Evolutionary conservation across 2,888 invertebrate species (phyloP).

Genomic region (Melikaiella ostensackeni): DNA sequence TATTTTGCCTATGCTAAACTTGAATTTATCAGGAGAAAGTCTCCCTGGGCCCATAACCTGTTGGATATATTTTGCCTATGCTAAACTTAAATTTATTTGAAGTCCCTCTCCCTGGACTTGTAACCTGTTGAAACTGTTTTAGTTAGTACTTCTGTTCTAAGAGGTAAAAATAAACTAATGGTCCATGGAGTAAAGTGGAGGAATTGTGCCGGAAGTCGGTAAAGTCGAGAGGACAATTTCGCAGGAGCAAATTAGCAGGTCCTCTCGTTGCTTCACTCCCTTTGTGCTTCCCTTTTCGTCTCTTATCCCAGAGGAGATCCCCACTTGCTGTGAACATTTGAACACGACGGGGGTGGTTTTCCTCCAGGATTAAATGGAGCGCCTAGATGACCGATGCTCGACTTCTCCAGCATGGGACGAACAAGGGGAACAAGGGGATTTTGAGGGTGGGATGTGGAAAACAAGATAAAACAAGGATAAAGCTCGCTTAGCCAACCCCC

Average conservation of each 20-base stretch:
- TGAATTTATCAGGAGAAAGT: too few species aligned
- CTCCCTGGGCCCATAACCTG: too few species aligned
- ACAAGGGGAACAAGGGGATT: slow-evolving; percentile 50
- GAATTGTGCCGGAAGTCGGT: slow-evolving; percentile 59
- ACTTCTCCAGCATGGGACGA: slow-evolving; percentile 56
- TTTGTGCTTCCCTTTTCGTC: slow-evolving; percentile 45
- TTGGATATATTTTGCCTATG: background rate
- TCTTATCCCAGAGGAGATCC: slow-evolving; percentile 72
- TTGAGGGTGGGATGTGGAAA: slow-evolving; percentile 62
- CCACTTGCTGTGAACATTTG: slow-evolving; percentile 64
- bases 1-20: too few species aligned
- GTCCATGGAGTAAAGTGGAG: background rate
- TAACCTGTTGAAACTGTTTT: background rate
- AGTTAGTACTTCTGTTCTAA: too few species aligned
- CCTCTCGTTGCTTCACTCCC: slow-evolving; percentile 58
- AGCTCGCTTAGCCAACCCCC: slow-evolving; percentile 59
- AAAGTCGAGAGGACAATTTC: slow-evolving; percentile 65
- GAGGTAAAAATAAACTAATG: background rate
- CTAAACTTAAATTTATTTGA: background rate
- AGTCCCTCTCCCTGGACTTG: too few species aligned
- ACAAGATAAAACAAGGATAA: slow-evolving; percentile 76
- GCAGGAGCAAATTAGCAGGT: slow-evolving; percentile 72
- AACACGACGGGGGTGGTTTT: slow-evolving; percentile 68
- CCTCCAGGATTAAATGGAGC: slow-evolving; percentile 75
- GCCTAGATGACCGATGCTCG: slow-evolving; percentile 76